A percentile compares a stretch with the other conserved stretches of the same genome.
phyloP scores from a whole-genome alignment of 2,113 vertebrate genomes.

The Onychostoma macrolepis region DNA sequence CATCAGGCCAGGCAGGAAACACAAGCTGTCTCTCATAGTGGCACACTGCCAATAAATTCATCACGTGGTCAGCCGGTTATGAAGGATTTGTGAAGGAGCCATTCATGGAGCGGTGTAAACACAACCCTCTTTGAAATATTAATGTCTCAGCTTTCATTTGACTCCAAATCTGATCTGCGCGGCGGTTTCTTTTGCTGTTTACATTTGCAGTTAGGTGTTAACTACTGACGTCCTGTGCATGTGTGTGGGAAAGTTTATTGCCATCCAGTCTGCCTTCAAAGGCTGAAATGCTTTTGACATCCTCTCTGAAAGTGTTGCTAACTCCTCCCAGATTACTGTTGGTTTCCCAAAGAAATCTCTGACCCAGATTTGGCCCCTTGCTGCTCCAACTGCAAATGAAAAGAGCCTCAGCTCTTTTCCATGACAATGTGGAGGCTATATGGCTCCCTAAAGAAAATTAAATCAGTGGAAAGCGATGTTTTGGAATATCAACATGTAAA shows the following conservation, averaged over 20 bases:
- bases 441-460: neutral
- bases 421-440: conserved; percentile 20
- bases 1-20: conserved; percentile 50
- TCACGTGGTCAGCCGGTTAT: conserved; percentile 29
- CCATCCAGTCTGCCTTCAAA: conserved; percentile 46
- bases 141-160: conserved; percentile 6
- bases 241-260: conserved; percentile 44
- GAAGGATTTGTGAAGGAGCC: conserved; percentile 29
- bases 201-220: conserved; percentile 19
- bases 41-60: conserved; percentile 42
- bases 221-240: conserved; percentile 9
- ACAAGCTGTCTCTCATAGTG: conserved; percentile 51
- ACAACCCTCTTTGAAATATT: conserved; percentile 4
- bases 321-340: conserved; percentile 22
- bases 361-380: neutral
- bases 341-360: conserved; percentile 31
- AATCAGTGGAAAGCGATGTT: neutral
- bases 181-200: conserved; percentile 11
- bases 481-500: conserved; percentile 2
- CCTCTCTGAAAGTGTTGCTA: conserved; percentile 6
- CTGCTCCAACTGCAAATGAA: conserved; percentile 13
- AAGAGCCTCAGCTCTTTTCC: neutral
- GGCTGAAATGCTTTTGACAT: conserved; percentile 21
- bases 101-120: conserved; percentile 16
- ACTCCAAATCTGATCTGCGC: conserved; percentile 10